phyloP scores from a whole-genome alignment of 2,797 vertebrate species.

The Orestias chungarensis region DNA sequence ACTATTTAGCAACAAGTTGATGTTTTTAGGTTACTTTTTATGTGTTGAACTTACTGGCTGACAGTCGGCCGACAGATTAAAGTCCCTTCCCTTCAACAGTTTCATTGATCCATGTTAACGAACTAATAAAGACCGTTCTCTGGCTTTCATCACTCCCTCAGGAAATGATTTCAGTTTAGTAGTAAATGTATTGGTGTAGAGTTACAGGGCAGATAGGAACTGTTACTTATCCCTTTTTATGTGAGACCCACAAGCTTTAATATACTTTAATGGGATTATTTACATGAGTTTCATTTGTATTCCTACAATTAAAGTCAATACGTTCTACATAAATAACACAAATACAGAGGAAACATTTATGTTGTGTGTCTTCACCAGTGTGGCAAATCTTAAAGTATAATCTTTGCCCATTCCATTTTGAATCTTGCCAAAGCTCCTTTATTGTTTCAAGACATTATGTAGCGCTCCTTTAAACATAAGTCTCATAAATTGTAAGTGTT shows the following conservation, averaged over 20 bases:
- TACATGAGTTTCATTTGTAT: background rate
- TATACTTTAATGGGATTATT: background rate
- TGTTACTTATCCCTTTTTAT: background rate
- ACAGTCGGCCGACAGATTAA: constrained; percentile 10
- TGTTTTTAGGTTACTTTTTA: constrained; percentile 49
- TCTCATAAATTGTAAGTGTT: background rate
- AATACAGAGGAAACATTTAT: background rate
- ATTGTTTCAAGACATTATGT: background rate
- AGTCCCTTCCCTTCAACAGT: constrained; percentile 1
- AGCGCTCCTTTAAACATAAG: background rate
- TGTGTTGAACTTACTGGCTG: constrained; percentile 36
- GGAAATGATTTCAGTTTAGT: background rate
- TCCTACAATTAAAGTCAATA: background rate
- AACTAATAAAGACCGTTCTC: background rate
- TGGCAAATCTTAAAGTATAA: background rate
- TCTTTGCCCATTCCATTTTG: background rate
- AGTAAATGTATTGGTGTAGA: constrained; percentile 3
- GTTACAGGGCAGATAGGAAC: background rate
- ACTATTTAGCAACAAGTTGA: constrained; percentile 57
- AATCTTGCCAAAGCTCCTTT: background rate
- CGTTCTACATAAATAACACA: background rate
- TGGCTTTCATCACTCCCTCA: background rate
- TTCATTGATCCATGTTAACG: background rate
- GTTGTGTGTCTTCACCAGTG: background rate
- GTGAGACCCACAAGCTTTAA: background rate